Evolutionary conservation across 2,888 invertebrate species (phyloP), one percentile per base, ranked within the genome.

Genomic region (Dusona sp.): DNA sequence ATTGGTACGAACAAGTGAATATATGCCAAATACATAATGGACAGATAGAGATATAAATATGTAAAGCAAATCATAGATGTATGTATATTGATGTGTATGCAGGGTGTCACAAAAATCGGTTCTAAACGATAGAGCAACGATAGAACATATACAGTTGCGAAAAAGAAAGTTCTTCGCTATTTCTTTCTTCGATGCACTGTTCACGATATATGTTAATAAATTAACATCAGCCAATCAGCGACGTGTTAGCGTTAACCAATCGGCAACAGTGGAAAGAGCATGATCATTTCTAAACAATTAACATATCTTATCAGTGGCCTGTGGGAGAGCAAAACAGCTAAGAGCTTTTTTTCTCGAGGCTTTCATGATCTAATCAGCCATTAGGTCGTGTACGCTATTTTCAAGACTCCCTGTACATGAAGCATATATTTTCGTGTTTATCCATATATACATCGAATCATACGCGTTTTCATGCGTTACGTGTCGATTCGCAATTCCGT

Each of bases 391-490:
- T 16, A 0, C 4, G 29, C 4, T 29, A 29, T 61, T 29, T 29
- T 61, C 7, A 11, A 61, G 61, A 61, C 61, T 61, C 61, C 61
- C n/a, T 16, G 29, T 61, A 45, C 45, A 13, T 22, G 38, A n/a
- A 7, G 33, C 42, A 11, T 33, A 22, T n/a, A 33, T 25, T 70
- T 25, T 22, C 45, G 11, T 64, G n/a, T 48, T 29, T 45, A 45
- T 64, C 64, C 22, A 54, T 9, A 38, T 42, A n/a, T 61, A 54
- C 70, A 70, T 45, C 54, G 57, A 68, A 79, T 82, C 85, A 48
- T 61, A 57, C 42, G 65, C 42, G 42, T 81, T 61, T 81, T 85
- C 85, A 82, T 82, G 85, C 81, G 68, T 51, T 68, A 57, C 33
- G 33, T 57, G 51, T 78, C 78, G 78, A 82, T 78, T 78, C 68